Evolutionary conservation across 1,140 invertebrate species (phyloP).

Genomic region (Drosophila grimshawi): DNA sequence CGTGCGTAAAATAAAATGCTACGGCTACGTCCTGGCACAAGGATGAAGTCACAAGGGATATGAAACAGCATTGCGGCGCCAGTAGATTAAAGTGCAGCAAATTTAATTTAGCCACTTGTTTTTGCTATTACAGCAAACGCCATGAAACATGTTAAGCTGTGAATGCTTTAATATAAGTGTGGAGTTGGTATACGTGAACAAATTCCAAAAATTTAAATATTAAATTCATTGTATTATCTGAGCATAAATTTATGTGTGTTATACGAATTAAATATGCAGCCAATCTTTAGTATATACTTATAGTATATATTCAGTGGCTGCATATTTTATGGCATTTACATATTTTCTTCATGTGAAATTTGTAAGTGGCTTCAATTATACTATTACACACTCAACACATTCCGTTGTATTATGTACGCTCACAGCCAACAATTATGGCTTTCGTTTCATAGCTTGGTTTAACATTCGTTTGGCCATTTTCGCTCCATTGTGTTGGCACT

Average conservation of each 20-base stretch:
- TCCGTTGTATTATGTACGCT: slow-evolving; percentile 4
- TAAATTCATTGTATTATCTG: too few relatives aligned
- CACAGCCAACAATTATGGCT: slow-evolving; percentile 20
- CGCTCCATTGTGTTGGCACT: background rate
- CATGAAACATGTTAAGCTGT: too few relatives aligned
- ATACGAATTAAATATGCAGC: background rate
- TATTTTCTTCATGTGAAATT: slow-evolving; percentile 15
- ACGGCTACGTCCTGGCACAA: slow-evolving; percentile 30
- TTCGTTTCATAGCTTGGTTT: slow-evolving; percentile 11
- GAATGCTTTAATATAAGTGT: too few relatives aligned
- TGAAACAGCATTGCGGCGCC: slow-evolving; percentile 13
- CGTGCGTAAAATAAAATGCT: slow-evolving; percentile 52
- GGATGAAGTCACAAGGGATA: background rate
- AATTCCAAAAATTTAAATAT: too few relatives aligned
- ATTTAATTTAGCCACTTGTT: slow-evolving; percentile 55
- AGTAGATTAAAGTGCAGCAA: slow-evolving; percentile 71
- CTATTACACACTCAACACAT: background rate
- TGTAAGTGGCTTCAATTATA: background rate
- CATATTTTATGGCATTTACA: background rate
- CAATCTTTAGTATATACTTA: background rate
- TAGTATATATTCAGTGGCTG: too few relatives aligned
- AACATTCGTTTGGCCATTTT: slow-evolving; percentile 25
- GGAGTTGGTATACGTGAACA: too few relatives aligned
- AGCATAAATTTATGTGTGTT: too few relatives aligned
- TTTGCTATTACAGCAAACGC: too few relatives aligned